phyloP scores from a whole-genome alignment of 1,140 invertebrate species.

The Aphis craccivora region DNA sequence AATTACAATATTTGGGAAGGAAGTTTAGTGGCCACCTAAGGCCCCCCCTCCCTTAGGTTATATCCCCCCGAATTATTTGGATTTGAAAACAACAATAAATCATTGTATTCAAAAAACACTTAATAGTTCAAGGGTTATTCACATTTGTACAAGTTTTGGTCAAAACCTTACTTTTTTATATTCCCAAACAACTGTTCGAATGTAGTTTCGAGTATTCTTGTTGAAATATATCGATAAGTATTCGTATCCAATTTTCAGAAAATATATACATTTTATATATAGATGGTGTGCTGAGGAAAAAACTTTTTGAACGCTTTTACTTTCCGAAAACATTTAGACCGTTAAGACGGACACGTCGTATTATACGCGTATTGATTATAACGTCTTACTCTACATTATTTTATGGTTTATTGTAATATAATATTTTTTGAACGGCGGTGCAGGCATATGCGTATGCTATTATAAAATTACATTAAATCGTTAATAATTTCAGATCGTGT shows the following conservation, averaged over 20 bases:
- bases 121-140: not conserved
- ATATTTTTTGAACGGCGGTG: not conserved
- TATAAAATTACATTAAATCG: not conserved
- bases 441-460: not conserved
- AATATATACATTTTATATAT: not conserved
- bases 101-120: not conserved
- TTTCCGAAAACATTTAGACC: not conserved
- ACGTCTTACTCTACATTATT: not conserved
- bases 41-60: too few relatives aligned
- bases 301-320: not conserved
- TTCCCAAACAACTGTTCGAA: not conserved
- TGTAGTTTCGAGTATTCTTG: not conserved
- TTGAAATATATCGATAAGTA: not conserved
- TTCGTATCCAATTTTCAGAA: not conserved
- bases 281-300: not conserved
- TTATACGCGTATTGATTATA: not conserved
- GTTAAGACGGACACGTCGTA: not conserved
- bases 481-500: not conserved
- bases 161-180: not conserved
- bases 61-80: too few relatives aligned
- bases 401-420: not conserved
- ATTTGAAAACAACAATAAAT: not conserved
- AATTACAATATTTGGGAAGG: too few relatives aligned
- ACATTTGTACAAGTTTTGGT: not conserved
- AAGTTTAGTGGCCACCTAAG: too few relatives aligned